A percentile compares a stretch with the other conserved stretches of the same genome.
These are phyloP conservation scores for Cetonia aurata DNA, from an alignment of 2,888 invertebrate genomes.

Conservation along the genomic window DNA sequence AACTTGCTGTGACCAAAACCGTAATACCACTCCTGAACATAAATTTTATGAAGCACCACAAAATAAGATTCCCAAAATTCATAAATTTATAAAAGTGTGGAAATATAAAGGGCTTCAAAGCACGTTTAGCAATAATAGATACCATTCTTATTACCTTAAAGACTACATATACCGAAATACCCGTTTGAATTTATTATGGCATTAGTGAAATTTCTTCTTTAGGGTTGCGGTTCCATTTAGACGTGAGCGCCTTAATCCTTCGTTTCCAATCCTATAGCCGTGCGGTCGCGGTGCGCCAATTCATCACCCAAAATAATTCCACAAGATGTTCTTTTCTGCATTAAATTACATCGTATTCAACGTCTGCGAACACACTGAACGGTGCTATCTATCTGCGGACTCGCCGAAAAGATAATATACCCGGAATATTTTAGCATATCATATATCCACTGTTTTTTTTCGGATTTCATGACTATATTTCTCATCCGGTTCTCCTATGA, in stretches of 20 bases:
- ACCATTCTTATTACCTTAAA: conserved; percentile 22
- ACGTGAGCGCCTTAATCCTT: conserved; percentile 20
- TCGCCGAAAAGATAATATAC: conserved; percentile 24
- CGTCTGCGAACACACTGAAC: conserved; percentile 16
- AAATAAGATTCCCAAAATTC: neutral
- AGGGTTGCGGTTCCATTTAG: conserved; percentile 13
- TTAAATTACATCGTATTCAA: conserved; percentile 34
- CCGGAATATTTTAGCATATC: conserved; percentile 29
- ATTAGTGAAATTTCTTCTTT: conserved; percentile 17
- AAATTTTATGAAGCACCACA: too few species aligned
- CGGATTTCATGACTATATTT: too few species aligned
- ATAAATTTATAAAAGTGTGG: conserved; percentile 8
- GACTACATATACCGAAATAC: conserved; percentile 14
- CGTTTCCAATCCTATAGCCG: conserved; percentile 21
- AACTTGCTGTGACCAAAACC: too few species aligned
- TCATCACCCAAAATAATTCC: conserved; percentile 39
- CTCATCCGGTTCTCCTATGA: too few species aligned
- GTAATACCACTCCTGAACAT: too few species aligned
- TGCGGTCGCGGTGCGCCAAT: conserved; percentile 30
- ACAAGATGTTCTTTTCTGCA: conserved; percentile 23
- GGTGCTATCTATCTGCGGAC: conserved; percentile 17
- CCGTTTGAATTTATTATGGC: conserved; percentile 27
- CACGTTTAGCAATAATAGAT: conserved; percentile 10
- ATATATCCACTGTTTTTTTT: too few species aligned
- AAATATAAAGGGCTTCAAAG: conserved; percentile 18